Evolutionary conservation across 2,113 vertebrate species (phyloP).

Genomic region (Danio rerio): DNA sequence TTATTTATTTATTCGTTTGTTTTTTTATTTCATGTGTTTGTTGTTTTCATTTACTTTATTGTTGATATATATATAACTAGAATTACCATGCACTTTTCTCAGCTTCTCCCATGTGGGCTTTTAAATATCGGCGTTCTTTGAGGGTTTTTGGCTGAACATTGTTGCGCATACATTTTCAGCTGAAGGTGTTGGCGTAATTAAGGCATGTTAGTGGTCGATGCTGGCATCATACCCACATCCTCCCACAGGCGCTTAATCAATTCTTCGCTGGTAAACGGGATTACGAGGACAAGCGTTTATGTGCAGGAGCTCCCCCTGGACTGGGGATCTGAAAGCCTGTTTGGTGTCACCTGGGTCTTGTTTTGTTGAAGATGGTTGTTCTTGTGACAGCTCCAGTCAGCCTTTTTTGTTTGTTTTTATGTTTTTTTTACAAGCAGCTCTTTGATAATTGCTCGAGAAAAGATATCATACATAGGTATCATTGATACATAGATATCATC

Average conservation of each 20-base stretch:
- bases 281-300: slow-evolving; percentile 32
- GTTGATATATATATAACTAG: no score
- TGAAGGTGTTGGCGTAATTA: neutral
- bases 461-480: no score
- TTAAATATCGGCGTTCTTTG: neutral
- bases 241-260: slow-evolving; percentile 45
- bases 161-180: slow-evolving; percentile 1
- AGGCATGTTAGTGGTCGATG: slow-evolving; percentile 15
- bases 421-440: neutral
- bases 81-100: neutral
- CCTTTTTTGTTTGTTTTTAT: neutral
- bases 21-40: no score
- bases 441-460: neutral
- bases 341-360: neutral
- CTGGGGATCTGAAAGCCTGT: neutral
- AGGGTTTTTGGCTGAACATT: neutral
- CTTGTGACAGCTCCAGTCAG: slow-evolving; percentile 13
- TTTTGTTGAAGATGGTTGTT: slow-evolving; percentile 19
- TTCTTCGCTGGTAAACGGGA: slow-evolving; percentile 36
- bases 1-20: no score
- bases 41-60: no score
- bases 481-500: no score
- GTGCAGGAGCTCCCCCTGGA: slow-evolving; percentile 10
- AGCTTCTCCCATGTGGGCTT: neutral
- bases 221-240: neutral